These are phyloP conservation scores for Rhegmatorhina hoffmannsi DNA, from an alignment of 2,113 vertebrate genomes.

Conservation along the genomic window DNA sequence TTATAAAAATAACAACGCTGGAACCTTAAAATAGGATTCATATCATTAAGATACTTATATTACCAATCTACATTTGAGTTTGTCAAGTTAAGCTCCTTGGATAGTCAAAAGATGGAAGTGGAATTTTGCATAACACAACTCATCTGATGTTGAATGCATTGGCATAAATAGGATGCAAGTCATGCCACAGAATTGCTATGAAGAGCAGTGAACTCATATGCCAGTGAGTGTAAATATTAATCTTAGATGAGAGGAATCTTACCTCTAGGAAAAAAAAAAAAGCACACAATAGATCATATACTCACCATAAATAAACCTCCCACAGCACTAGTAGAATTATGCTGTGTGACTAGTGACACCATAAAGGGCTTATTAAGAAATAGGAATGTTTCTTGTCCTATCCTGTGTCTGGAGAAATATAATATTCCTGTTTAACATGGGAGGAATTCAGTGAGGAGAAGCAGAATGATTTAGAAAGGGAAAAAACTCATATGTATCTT, in stretches of 20 bases:
- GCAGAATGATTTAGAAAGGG: not conserved
- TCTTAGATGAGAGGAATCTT: not conserved
- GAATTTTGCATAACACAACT: not conserved
- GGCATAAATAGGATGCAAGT: not conserved
- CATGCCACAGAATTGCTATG: not conserved
- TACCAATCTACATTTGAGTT: not conserved
- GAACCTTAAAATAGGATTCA: not conserved
- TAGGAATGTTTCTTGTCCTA: not conserved
- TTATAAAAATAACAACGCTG: not conserved
- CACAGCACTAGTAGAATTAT: not conserved
- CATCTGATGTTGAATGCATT: rapidly evolving
- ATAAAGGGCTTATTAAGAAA: not conserved
- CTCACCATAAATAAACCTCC: not conserved
- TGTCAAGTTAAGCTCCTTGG: not conserved
- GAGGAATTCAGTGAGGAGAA: not conserved
- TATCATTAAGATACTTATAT: not conserved
- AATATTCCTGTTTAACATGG: not conserved
- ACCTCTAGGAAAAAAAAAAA: not conserved
- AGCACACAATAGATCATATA: not conserved
- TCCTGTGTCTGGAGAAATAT: not conserved
- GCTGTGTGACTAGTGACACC: not conserved
- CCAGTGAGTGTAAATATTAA: not conserved
- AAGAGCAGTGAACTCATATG: not conserved
- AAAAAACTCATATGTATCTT: not conserved
- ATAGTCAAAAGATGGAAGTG: not conserved